These are phyloP conservation scores for Mactra quadrangularis DNA, from an alignment of 1,140 invertebrate species.

Conservation along the genomic window DNA sequence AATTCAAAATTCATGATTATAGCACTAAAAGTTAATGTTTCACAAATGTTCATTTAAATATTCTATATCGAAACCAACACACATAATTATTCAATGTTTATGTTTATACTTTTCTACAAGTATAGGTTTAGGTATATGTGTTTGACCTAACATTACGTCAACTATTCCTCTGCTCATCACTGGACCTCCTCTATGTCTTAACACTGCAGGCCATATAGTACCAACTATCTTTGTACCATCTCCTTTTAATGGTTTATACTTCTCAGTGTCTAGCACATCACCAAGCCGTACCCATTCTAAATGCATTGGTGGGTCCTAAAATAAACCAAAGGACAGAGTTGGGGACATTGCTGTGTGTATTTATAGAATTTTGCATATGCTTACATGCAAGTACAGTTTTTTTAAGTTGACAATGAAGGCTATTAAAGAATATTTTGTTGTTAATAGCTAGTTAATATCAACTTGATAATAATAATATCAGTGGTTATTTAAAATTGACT, in stretches of 20 bases:
- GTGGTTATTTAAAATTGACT: too few relatives aligned
- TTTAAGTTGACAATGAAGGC: too few relatives aligned
- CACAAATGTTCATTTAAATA: neutral
- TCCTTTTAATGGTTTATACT: slow-evolving; percentile 31
- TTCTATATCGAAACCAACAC: neutral
- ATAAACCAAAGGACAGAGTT: too few relatives aligned
- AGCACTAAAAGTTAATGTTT: neutral
- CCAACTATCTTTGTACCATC: slow-evolving; percentile 27
- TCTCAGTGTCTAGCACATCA: slow-evolving; percentile 32
- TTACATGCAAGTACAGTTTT: too few relatives aligned
- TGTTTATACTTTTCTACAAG: neutral
- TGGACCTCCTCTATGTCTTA: slow-evolving; percentile 45
- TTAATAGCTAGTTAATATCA: too few relatives aligned
- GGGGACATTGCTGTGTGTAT: too few relatives aligned
- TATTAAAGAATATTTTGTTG: too few relatives aligned
- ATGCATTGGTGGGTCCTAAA: slow-evolving; percentile 53
- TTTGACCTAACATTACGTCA: slow-evolving; percentile 29
- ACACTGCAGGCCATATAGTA: slow-evolving; percentile 41
- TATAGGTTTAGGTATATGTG: neutral
- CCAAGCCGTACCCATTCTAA: slow-evolving; percentile 53
- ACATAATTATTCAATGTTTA: too few relatives aligned
- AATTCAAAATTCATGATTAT: neutral
- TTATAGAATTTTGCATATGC: too few relatives aligned
- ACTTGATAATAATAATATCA: too few relatives aligned
- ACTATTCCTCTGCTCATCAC: slow-evolving; percentile 46